Conservation (phyloP, 2,797 vertebrate species). For the Carcharodon carcharias region DNA sequence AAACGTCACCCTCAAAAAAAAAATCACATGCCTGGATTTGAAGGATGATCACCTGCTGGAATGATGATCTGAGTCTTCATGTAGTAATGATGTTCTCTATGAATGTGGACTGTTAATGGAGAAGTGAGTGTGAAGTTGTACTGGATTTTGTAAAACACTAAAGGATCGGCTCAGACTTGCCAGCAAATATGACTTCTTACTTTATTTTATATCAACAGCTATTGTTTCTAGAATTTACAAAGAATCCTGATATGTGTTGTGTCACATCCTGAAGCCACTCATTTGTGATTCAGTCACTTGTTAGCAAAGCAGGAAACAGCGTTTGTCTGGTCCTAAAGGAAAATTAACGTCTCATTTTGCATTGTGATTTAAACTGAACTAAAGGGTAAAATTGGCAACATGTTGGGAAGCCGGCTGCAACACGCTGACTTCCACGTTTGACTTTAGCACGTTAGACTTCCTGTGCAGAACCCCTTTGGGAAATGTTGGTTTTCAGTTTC, state of each 20-base stretch:
- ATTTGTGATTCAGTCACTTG: neutral
- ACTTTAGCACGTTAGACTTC: neutral
- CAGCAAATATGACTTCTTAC: neutral
- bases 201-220: neutral
- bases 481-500: neutral
- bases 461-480: neutral
- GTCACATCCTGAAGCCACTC: neutral
- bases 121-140: neutral
- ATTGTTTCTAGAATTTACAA: neutral
- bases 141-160: neutral
- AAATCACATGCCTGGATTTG: neutral
- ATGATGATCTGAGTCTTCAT: neutral
- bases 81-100: neutral
- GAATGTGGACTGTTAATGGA: neutral
- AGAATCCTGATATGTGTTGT: neutral
- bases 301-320: neutral
- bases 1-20: neutral
- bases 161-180: neutral
- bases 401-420: too few species aligned
- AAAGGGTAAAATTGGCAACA: neutral
- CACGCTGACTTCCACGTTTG: neutral
- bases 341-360: neutral
- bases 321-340: neutral
- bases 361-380: neutral
- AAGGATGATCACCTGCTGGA: neutral